These are phyloP conservation scores for Platysteira castanea DNA, from an alignment of 2,113 vertebrate species.

Conservation along the genomic window DNA sequence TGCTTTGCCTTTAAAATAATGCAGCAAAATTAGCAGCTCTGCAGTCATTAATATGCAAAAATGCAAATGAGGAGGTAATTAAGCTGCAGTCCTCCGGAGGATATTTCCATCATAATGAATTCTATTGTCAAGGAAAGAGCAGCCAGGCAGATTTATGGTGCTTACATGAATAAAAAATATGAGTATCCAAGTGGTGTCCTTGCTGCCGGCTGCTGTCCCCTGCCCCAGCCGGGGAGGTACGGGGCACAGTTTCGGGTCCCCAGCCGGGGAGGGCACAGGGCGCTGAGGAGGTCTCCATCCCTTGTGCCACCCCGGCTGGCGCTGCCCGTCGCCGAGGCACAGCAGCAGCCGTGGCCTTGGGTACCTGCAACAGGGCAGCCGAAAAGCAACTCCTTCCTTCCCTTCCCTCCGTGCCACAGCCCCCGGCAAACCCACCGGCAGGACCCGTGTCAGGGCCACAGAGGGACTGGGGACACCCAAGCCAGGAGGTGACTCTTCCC, in stretches of 20 bases:
- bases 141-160: constrained; percentile 25
- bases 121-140: constrained; percentile 66
- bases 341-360: neutral
- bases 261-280: neutral
- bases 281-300: neutral
- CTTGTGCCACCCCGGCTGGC: neutral
- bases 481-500: neutral
- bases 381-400: neutral
- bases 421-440: fast-evolving
- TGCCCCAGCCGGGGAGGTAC: neutral
- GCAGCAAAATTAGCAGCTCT: constrained; percentile 67
- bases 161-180: constrained; percentile 63
- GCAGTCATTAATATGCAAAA: constrained; percentile 76
- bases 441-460: neutral
- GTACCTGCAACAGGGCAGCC: neutral
- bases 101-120: constrained; percentile 66
- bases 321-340: fast-evolving
- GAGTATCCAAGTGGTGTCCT: constrained; percentile 1
- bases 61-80: constrained; percentile 77
- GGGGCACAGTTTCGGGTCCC: neutral
- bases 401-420: neutral
- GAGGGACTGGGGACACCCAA: neutral
- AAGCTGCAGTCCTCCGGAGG: constrained; percentile 68
- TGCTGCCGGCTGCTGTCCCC: neutral
- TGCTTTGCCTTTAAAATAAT: constrained; percentile 68